Conservation (phyloP, 2,888 invertebrate species). For the Oegoconia quadripuncta region DNA sequence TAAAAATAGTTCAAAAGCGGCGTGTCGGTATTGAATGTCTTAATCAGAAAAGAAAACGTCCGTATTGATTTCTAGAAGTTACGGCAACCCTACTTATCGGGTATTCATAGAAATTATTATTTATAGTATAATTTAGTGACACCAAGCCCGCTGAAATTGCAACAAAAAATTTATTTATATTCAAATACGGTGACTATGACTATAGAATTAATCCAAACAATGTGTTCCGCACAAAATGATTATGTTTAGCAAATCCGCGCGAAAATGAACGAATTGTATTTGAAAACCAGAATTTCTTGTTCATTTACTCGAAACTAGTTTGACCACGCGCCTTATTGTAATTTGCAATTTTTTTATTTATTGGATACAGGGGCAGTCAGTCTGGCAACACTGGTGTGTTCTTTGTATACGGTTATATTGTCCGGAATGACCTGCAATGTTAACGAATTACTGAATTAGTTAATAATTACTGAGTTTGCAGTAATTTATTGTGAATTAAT, state of each 20-base stretch:
- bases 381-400: constrained; percentile 41
- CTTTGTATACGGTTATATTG: constrained; percentile 48
- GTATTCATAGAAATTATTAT: too few relatives aligned
- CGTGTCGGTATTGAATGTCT: too few relatives aligned
- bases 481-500: constrained; percentile 34
- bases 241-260: constrained; percentile 64
- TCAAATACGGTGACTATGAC: constrained; percentile 50
- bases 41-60: too few relatives aligned
- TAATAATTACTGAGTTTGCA: constrained; percentile 55
- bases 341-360: constrained; percentile 45
- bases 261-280: constrained; percentile 40
- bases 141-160: neutral
- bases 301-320: constrained; percentile 51
- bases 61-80: too few relatives aligned
- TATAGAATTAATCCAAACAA: constrained; percentile 51
- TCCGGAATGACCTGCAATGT: constrained; percentile 64
- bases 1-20: too few relatives aligned
- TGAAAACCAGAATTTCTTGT: constrained; percentile 62
- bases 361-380: constrained; percentile 13
- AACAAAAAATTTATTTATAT: constrained; percentile 36
- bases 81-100: too few relatives aligned
- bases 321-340: constrained; percentile 62
- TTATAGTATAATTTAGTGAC: constrained; percentile 6
- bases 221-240: constrained; percentile 53
- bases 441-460: constrained; percentile 67